Conservation (phyloP, 2,113 vertebrate species). For the Ranitomeya variabilis region DNA sequence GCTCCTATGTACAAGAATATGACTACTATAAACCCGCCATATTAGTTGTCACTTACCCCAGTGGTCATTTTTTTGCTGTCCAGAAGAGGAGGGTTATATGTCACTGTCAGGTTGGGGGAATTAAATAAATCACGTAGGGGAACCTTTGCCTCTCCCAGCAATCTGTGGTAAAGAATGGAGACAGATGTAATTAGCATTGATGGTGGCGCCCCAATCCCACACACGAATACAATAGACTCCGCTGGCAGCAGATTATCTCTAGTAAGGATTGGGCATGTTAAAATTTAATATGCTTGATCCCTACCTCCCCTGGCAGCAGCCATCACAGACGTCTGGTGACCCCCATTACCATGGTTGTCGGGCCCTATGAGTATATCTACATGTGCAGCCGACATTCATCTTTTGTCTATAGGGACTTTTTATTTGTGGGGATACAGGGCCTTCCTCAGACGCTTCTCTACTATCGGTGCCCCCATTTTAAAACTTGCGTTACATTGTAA, state of each 20-base stretch:
- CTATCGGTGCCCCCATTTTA: neutral
- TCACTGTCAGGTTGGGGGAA: slow-evolving; percentile 80
- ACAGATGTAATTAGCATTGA: neutral
- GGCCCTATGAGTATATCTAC: too few relatives aligned
- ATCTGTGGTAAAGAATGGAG: slow-evolving; percentile 69
- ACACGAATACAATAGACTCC: too few relatives aligned
- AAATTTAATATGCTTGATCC: too few relatives aligned
- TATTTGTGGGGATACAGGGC: neutral
- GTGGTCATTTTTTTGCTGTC: slow-evolving; percentile 88
- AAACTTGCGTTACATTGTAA: neutral
- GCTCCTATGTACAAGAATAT: neutral
- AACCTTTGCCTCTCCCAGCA: slow-evolving; percentile 85
- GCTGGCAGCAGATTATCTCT: too few relatives aligned
- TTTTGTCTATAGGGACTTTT: neutral
- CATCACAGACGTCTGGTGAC: too few relatives aligned
- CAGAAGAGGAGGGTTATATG: slow-evolving; percentile 83
- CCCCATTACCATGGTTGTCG: too few relatives aligned
- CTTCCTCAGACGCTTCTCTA: neutral
- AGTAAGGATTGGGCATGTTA: too few relatives aligned
- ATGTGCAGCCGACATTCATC: too few relatives aligned
- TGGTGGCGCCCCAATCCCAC: neutral
- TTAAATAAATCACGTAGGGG: slow-evolving; percentile 83
- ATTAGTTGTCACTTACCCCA: slow-evolving; percentile 74
- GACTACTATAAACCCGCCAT: neutral
- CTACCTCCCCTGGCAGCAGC: too few relatives aligned